Percentiles rank a stretch among this genome's conserved stretches.
phyloP scores from a whole-genome alignment of 1,140 invertebrate genomes.

The Diploscapter pachys region DNA sequence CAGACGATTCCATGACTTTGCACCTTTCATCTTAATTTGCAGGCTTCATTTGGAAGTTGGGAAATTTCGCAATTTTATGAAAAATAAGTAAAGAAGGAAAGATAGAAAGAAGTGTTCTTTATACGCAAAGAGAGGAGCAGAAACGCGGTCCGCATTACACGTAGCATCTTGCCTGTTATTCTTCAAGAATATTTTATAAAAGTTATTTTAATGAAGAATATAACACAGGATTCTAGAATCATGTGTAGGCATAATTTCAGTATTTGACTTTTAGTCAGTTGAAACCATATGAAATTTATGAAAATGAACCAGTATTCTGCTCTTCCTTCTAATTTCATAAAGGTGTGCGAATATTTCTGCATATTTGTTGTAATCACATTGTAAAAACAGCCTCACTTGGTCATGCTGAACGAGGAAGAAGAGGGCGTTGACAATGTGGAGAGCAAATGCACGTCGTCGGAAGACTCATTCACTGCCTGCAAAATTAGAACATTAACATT shows the following conservation, averaged over 20 bases:
- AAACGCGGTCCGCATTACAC: too few species aligned
- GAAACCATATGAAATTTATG: not conserved
- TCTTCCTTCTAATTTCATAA: not conserved
- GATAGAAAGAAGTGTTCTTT: too few species aligned
- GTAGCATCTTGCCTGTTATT: too few species aligned
- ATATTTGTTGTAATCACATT: not conserved
- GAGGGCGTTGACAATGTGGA: constrained; percentile 30
- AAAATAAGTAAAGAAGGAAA: too few species aligned
- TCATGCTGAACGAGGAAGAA: constrained; percentile 39
- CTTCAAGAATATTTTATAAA: not conserved
- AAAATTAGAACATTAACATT: not conserved
- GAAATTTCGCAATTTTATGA: too few species aligned
- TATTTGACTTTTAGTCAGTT: not conserved
- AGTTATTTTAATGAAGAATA: not conserved
- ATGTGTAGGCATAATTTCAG: not conserved
- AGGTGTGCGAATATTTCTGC: not conserved
- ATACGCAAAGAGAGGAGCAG: too few species aligned
- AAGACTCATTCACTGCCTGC: constrained; percentile 30
- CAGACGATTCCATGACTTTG: too few species aligned
- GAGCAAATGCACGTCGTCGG: constrained; percentile 35
- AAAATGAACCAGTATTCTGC: not conserved
- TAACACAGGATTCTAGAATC: too few species aligned
- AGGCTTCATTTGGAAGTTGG: too few species aligned
- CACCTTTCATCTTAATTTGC: too few species aligned
- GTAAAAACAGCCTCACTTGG: constrained; percentile 9